Conservation (phyloP, 2,113 vertebrate species). For the Junco hyemalis region DNA sequence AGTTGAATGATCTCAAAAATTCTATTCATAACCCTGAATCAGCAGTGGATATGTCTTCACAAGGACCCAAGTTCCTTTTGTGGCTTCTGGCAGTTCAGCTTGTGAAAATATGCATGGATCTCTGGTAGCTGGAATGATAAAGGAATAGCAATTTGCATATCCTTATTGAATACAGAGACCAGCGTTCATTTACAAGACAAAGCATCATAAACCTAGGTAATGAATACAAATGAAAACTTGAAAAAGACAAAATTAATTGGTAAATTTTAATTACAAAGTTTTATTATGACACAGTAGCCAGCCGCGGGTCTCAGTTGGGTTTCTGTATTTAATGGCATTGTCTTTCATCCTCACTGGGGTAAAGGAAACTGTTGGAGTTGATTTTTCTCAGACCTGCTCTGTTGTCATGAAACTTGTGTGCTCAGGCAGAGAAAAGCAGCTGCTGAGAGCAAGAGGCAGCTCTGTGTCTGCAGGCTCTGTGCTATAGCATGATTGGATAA, state of each 20-base stretch:
- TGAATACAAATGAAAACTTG: conserved; percentile 57
- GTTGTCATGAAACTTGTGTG: neutral
- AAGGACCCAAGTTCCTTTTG: conserved; percentile 14
- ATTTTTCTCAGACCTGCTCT: neutral
- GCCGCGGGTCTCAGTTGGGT: neutral
- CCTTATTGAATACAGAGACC: conserved; percentile 38
- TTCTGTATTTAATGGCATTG: conserved; percentile 16
- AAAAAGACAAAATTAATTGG: conserved; percentile 32
- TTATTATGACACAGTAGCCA: neutral
- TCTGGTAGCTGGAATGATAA: conserved; percentile 36
- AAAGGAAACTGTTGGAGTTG: neutral
- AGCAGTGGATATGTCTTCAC: conserved; percentile 17
- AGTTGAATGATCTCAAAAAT: neutral
- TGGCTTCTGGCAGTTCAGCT: conserved; percentile 30
- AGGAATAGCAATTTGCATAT: conserved; percentile 53
- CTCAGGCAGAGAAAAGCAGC: neutral
- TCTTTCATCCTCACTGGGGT: neutral
- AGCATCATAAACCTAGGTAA: conserved; percentile 24
- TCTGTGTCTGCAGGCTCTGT: neutral
- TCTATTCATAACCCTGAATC: conserved; percentile 1
- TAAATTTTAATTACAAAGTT: conserved; percentile 63
- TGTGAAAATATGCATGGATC: conserved; percentile 22
- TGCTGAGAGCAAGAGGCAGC: neutral
- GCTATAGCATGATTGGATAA: conserved; percentile 16
- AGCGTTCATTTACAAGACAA: conserved; percentile 54